Conservation (phyloP, 1,140 invertebrate species). For the Cataglyphis hispanica region DNA sequence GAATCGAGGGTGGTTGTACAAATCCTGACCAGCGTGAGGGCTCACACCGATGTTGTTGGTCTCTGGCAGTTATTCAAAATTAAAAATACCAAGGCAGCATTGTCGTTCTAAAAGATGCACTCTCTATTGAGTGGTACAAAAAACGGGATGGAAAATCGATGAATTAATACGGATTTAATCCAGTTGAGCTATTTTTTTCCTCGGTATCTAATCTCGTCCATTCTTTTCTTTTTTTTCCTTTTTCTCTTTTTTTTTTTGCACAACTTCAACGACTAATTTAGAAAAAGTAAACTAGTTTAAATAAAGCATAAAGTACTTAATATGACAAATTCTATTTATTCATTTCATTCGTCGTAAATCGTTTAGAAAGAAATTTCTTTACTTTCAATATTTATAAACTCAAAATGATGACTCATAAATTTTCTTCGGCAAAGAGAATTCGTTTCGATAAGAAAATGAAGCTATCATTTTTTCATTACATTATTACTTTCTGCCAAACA, state of each 20-base stretch:
- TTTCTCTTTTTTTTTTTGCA: neutral
- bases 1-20: conserved; percentile 31
- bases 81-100: conserved; percentile 43
- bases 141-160: conserved; percentile 43
- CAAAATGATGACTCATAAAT: neutral
- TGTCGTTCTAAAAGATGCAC: neutral
- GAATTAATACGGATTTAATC: neutral
- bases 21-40: conserved; percentile 19
- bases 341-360: no score
- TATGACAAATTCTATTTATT: no score
- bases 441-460: neutral
- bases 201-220: neutral
- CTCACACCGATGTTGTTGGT: conserved; percentile 5
- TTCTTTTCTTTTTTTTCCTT: neutral
- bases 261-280: neutral
- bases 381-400: neutral
- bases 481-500: neutral
- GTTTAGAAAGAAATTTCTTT: neutral
- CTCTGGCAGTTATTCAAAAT: conserved; percentile 25
- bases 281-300: no score
- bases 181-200: neutral
- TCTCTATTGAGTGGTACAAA: neutral
- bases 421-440: neutral
- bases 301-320: no score
- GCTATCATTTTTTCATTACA: neutral